Percentiles rank a stretch among this genome's conserved stretches.
phyloP scores from a whole-genome alignment of 2,888 invertebrate genomes.

The Ornithoptera alexandrae region DNA sequence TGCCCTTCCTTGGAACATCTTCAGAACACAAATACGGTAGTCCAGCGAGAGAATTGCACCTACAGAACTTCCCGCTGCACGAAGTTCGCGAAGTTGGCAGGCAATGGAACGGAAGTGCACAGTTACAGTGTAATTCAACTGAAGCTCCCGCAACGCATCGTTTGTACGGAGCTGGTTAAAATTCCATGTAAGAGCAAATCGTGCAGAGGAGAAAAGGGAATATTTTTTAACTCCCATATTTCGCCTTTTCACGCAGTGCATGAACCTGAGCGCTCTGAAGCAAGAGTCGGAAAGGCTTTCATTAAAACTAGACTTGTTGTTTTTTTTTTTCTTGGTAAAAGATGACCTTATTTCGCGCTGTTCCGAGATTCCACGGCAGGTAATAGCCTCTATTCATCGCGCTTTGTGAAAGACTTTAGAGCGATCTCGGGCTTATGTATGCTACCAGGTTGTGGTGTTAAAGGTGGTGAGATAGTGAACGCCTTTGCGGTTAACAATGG shows the following conservation, averaged over 20 bases:
- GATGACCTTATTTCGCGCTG: slow-evolving; percentile 24
- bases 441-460: slow-evolving; percentile 2
- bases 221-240: slow-evolving; percentile 8
- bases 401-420: slow-evolving; percentile 15
- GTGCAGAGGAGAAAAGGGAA: background rate
- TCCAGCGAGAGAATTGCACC: no score
- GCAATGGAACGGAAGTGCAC: no score
- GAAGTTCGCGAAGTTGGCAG: no score
- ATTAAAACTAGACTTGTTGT: slow-evolving; percentile 27
- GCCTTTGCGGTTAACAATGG: background rate
- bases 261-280: slow-evolving; percentile 20
- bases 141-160: background rate
- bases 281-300: slow-evolving; percentile 28
- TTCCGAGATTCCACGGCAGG: slow-evolving; percentile 16
- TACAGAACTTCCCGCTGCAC: no score
- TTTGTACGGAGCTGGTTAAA: slow-evolving; percentile 3
- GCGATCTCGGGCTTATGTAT: slow-evolving; percentile 20
- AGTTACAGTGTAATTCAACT: background rate
- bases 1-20: no score
- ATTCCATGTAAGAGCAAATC: slow-evolving; percentile 8
- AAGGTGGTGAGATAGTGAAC: slow-evolving; percentile 1
- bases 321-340: slow-evolving; percentile 26
- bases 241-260: slow-evolving; percentile 12
- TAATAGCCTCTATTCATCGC: slow-evolving; percentile 19
- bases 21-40: no score